Evolutionary conservation across 2,113 vertebrate species (phyloP).

Genomic region (Siniperca knerii): DNA sequence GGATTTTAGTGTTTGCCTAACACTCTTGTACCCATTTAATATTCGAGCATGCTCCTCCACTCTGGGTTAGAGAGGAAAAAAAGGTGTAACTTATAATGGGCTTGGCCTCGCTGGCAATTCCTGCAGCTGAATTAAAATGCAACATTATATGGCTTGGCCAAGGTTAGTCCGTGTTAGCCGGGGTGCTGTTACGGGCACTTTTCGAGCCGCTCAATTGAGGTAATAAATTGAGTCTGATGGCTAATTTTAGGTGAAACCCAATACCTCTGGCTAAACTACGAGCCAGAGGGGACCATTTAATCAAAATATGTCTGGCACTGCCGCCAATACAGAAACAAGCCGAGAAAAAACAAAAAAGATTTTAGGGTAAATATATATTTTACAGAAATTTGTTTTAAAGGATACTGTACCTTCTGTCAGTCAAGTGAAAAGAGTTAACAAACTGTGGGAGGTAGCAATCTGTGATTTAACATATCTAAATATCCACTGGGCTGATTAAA

Average conservation of each 20-base stretch:
- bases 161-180: constrained; percentile 76
- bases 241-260: constrained; percentile 88
- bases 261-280: constrained; percentile 81
- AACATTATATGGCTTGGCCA: constrained; percentile 82
- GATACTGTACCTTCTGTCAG: constrained; percentile 60
- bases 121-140: constrained; percentile 83
- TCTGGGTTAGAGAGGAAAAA: constrained; percentile 31
- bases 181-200: constrained; percentile 77
- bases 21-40: constrained; percentile 77
- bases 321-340: constrained; percentile 77
- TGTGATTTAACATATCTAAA: constrained; percentile 38
- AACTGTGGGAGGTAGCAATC: constrained; percentile 59
- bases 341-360: constrained; percentile 25
- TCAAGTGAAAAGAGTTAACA: constrained; percentile 43
- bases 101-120: constrained; percentile 72
- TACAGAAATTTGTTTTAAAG: constrained; percentile 61
- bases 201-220: constrained; percentile 83
- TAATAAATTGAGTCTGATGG: constrained; percentile 88
- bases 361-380: constrained; percentile 72
- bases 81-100: constrained; percentile 79
- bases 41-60: constrained; percentile 65
- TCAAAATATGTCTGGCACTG: constrained; percentile 84
- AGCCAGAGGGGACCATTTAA: constrained; percentile 86
- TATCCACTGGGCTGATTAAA: constrained; percentile 43
- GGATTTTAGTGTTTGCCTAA: constrained; percentile 84